Evolutionary conservation across 2,888 invertebrate genomes (phyloP).

Genomic region (Nomada fabriciana): DNA sequence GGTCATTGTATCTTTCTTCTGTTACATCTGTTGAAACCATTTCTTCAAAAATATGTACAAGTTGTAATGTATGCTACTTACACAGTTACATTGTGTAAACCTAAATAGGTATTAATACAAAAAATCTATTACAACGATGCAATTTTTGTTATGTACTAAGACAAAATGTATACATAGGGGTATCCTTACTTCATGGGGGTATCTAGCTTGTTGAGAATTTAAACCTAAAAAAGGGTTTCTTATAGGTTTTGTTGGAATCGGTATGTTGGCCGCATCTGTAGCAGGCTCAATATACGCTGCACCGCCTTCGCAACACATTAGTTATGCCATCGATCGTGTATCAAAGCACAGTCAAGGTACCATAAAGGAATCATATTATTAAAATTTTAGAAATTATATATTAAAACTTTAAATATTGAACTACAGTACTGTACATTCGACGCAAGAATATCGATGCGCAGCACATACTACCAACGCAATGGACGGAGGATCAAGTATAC

Average conservation of each 20-base stretch:
- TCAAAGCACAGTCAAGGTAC: slow-evolving; percentile 87
- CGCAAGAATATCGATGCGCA: too few relatives aligned
- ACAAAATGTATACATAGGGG: background rate
- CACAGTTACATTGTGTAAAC: too few relatives aligned
- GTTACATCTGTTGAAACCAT: background rate
- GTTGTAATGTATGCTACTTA: too few relatives aligned
- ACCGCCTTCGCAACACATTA: slow-evolving; percentile 89
- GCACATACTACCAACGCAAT: too few relatives aligned
- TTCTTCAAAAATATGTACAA: background rate
- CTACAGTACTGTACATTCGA: too few relatives aligned
- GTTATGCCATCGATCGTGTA: slow-evolving; percentile 88
- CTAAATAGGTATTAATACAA: too few relatives aligned
- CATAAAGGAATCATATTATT: background rate
- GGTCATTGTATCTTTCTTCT: background rate
- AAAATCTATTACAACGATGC: too few relatives aligned
- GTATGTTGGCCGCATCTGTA: slow-evolving; percentile 90
- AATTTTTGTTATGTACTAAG: too few relatives aligned
- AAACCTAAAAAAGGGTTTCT: background rate
- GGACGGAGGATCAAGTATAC: too few relatives aligned
- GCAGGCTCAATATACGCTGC: slow-evolving; percentile 91
- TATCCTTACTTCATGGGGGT: too few relatives aligned
- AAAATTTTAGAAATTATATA: background rate
- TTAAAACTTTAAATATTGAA: background rate
- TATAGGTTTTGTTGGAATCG: slow-evolving; percentile 91
- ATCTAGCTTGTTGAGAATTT: background rate